Conservation (phyloP, 2,888 invertebrate species). For the Plagodis dolabraria region DNA sequence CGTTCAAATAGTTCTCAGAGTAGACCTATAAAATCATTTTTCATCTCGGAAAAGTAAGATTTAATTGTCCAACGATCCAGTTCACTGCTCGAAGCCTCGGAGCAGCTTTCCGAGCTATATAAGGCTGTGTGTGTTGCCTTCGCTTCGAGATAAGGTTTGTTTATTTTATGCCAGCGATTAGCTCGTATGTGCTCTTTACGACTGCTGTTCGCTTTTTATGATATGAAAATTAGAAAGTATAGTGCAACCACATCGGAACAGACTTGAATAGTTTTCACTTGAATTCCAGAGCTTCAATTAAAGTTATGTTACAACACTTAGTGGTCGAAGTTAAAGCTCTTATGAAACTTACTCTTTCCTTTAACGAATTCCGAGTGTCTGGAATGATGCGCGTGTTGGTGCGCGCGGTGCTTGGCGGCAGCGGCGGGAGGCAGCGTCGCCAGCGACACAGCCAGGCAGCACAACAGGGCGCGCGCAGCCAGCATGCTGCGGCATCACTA, state of each 20-base stretch:
- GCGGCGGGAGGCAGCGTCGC: conserved; percentile 58
- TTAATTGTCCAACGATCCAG: conserved; percentile 52
- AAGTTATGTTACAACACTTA: too few relatives aligned
- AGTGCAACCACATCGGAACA: too few relatives aligned
- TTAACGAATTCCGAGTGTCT: conserved; percentile 89
- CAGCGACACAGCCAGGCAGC: conserved; percentile 73
- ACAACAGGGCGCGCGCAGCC: conserved; percentile 72
- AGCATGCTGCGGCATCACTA: conserved; percentile 81
- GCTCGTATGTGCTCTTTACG: conserved; percentile 47
- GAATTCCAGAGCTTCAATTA: too few relatives aligned
- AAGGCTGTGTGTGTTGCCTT: conserved; percentile 58
- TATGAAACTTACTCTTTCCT: conserved; percentile 89
- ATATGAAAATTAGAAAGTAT: background rate
- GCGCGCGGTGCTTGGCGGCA: conserved; percentile 61
- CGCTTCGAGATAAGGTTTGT: conserved; percentile 72
- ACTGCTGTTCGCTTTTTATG: conserved; percentile 38
- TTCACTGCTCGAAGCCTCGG: conserved; percentile 52
- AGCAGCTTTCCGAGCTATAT: conserved; percentile 63
- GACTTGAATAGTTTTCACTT: too few relatives aligned
- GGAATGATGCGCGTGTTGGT: conserved; percentile 55
- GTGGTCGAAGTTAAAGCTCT: conserved; percentile 2
- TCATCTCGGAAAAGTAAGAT: conserved; percentile 31
- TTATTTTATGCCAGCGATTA: conserved; percentile 70
- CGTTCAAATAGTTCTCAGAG: background rate
- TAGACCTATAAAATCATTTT: background rate